Base-by-base conservation (phyloP, 1,140 invertebrate genomes). In the Temnothorax longispinosus region DNA sequence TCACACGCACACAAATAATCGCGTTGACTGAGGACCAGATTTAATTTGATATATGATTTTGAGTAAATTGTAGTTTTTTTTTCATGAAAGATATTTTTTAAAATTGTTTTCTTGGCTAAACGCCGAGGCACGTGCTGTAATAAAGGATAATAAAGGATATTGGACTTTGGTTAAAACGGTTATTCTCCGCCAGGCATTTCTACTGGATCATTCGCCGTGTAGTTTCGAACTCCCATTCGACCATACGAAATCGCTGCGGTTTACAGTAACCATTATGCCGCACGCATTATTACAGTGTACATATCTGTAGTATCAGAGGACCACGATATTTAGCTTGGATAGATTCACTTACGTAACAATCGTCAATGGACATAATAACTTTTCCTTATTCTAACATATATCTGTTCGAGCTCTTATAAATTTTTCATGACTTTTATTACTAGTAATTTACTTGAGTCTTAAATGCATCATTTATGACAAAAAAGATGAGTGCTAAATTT, bases 111-210 rank as follows among this genome's bases (percentile, higher is more conserved):
- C 62, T 67, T 80, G 27, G 32, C 18, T 78, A 32, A 38, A 41
- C 60, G 2, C 32, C 11, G 52, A 72, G 44, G 74, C 62, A 87
- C 76, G 85, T 82, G 64, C 38, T 1, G n/a, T 13, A 47, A 76
- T 87, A 87, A 82, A 72, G 72, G 67, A 78, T 85, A 85, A 80
- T 87, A 67, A 80, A 77, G 60, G 60, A 75, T 87, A 84, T 78
- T 72, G 44, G 72, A 85, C 65, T 87, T 89, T 84, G 56, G 78
- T 86, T 76, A 38, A 35, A 56, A 52, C 44, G 15, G 64, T 75
- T 77, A 76, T 80, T 56, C 86, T 52, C 27, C 15, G 44, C 21
- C 54, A 85, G 35, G 32, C 69, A 72, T 86, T 72, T 44, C 41
- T 65, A 6, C n/a, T 56, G 67, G 56, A 67, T 87, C 62, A 35